Conservation (phyloP, 1,140 invertebrate species). For the Grapholita molesta region DNA sequence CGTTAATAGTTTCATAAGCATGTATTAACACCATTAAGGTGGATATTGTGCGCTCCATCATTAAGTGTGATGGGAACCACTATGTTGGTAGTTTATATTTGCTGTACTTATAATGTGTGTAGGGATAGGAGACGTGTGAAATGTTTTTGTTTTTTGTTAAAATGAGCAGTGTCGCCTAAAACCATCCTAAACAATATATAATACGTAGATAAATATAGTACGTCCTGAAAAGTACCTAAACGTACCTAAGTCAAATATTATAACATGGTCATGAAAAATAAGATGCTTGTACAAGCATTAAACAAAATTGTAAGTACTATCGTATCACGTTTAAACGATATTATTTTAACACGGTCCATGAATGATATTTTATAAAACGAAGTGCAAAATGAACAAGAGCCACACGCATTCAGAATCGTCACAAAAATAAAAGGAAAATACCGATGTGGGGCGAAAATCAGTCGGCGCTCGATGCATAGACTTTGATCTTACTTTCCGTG, state of each 20-base stretch:
- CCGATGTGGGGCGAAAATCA: conserved; percentile 44
- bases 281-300: too few relatives aligned
- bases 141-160: too few relatives aligned
- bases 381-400: conserved; percentile 23
- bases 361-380: conserved; percentile 20
- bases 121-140: too few relatives aligned
- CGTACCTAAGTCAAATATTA: too few relatives aligned
- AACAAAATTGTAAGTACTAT: too few relatives aligned
- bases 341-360: neutral
- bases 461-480: conserved; percentile 28
- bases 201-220: too few relatives aligned
- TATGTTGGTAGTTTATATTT: neutral
- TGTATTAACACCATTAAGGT: conserved; percentile 16
- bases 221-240: too few relatives aligned
- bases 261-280: too few relatives aligned
- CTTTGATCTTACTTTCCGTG: conserved; percentile 44
- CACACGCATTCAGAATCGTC: conserved; percentile 26
- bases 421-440: conserved; percentile 37
- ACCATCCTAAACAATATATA: too few relatives aligned
- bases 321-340: too few relatives aligned
- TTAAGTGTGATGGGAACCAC: neutral
- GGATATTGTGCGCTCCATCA: neutral
- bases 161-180: too few relatives aligned
- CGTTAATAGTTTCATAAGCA: conserved; percentile 24
- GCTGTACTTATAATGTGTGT: too few relatives aligned